Base-by-base conservation (phyloP, 2,113 vertebrate species). In the Oryzias javanicus region DNA sequence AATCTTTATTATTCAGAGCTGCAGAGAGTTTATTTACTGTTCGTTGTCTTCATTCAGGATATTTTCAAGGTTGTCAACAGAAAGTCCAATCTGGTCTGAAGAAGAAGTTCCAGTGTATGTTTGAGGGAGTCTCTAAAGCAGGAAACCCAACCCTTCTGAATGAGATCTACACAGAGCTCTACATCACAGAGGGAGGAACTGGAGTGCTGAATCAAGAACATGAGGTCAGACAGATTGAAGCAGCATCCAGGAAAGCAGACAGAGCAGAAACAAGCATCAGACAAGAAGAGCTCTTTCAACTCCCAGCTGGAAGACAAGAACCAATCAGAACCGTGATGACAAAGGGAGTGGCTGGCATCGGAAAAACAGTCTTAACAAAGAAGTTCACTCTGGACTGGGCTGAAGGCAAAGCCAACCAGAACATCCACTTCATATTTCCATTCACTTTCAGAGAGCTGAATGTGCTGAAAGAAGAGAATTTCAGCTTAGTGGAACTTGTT, bases 211-310 rank as follows among this genome's bases (percentile, higher is more conserved):
- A 52, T 24, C 4, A 58, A 0, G 67, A 82, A 67, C 74, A 85
- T 42, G 70, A 84, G 64, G 46, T 85, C 72, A 74, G 60, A 71
- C 56, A 51, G 60, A 72, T 85, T 12, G 82, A 83, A 71, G 41
- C 27, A 48, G 17, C 64, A 16, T 76, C 42, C 55, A 70, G 58
- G 60, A 76, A 6, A 55, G 18, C 29, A 66, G n/a, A 63, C 60
- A 63, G 42, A 53, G 18, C 46, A 47, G 46, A 47, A 47, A 47
- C n/a, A 10, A 47, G n/a, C 17, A 47, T 47, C 46, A 47, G 46
- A 47, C 46, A 18, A 18, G 46, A 47, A 47, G 46, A 47, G n/a
- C n/a, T 47, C n/a, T 47, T 18, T 47, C 4, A 47, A 47, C 18
- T 47, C 46, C 46, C 46, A 47, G 6, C 18, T 47, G 46, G 46